These are phyloP conservation scores for Drosophila ustulata DNA, from an alignment of 2,888 invertebrate genomes.

Conservation along the genomic window DNA sequence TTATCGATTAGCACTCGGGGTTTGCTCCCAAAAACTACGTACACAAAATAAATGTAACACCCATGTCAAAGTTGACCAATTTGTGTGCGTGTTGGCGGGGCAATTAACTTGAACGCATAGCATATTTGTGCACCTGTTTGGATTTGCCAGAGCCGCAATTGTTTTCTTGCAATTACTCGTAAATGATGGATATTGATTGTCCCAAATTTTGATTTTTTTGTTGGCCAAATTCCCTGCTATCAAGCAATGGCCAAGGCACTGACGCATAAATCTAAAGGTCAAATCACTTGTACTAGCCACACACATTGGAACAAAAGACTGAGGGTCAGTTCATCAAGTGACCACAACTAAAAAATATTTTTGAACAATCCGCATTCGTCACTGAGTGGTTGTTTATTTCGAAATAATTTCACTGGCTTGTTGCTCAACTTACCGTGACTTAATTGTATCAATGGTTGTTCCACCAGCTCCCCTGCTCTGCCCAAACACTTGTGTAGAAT, in stretches of 20 bases:
- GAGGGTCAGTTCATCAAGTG: constrained; percentile 46
- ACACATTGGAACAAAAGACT: constrained; percentile 21
- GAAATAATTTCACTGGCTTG: constrained; percentile 65
- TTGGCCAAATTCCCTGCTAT: constrained; percentile 25
- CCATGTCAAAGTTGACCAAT: constrained; percentile 58
- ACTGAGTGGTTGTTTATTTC: constrained; percentile 17
- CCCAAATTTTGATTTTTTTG: constrained; percentile 60
- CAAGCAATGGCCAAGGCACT: constrained; percentile 38
- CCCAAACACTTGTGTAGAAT: constrained; percentile 47
- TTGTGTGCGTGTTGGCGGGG: constrained; percentile 61
- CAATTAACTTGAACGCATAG: constrained; percentile 64
- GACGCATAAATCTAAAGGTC: constrained; percentile 80
- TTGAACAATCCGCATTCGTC: constrained; percentile 4
- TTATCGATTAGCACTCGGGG: constrained; percentile 67
- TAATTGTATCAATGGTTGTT: constrained; percentile 83
- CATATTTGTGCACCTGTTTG: constrained; percentile 66
- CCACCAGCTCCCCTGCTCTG: constrained; percentile 58
- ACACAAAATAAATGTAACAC: constrained; percentile 8
- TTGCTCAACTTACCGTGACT: constrained; percentile 83
- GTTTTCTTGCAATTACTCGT: constrained; percentile 69
- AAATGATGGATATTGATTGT: constrained; percentile 72
- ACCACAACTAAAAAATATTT: constrained; percentile 54
- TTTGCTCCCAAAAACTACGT: constrained; percentile 36
- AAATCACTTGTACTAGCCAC: constrained; percentile 49
- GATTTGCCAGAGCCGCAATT: constrained; percentile 68